These are phyloP conservation scores for Cnemophilus loriae DNA, from an alignment of 2,113 vertebrate species.

Conservation along the genomic window DNA sequence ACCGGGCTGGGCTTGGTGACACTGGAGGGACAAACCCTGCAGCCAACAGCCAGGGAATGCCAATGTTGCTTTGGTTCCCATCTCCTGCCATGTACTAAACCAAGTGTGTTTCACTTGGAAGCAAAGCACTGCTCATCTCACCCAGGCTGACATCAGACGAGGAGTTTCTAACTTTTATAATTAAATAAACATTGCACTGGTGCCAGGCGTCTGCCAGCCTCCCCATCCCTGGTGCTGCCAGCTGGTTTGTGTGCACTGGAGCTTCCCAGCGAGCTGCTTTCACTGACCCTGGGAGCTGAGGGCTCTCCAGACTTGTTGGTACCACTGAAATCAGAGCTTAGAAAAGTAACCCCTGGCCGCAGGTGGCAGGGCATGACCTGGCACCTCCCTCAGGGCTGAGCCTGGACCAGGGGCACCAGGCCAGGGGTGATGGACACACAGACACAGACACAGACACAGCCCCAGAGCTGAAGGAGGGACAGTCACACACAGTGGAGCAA, in stretches of 20 bases:
- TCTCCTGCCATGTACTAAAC: not conserved
- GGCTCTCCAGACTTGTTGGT: not conserved
- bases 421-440: not conserved
- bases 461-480: not conserved
- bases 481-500: accelerated
- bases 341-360: not conserved
- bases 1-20: not conserved
- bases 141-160: not conserved
- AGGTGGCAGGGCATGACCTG: not conserved
- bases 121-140: not conserved
- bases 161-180: not conserved
- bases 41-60: not conserved
- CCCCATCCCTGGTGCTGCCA: not conserved
- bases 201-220: not conserved
- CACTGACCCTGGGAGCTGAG: not conserved
- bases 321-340: not conserved
- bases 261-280: not conserved
- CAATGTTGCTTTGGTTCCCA: not conserved
- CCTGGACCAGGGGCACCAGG: not conserved
- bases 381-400: not conserved
- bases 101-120: accelerated
- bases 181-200: not conserved
- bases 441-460: not conserved
- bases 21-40: not conserved
- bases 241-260: not conserved